phyloP scores from a whole-genome alignment of 2,797 vertebrate genomes.

The Sarcophilus harrisii region DNA sequence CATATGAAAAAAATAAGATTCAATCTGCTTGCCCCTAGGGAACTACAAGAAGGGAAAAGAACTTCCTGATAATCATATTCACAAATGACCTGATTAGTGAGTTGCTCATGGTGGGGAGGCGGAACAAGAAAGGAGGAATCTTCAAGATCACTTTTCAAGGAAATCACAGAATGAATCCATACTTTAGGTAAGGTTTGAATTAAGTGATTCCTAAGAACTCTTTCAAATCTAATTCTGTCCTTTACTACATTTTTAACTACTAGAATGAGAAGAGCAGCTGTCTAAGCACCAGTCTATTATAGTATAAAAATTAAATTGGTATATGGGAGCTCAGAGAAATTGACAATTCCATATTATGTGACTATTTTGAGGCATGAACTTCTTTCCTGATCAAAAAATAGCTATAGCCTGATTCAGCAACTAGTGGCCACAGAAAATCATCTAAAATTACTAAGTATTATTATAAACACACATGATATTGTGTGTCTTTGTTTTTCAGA shows the following conservation, averaged over 20 bases:
- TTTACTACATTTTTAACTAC: not conserved
- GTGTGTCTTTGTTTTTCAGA: not conserved
- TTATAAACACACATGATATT: slow-evolving; percentile 6
- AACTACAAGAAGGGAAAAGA: not conserved
- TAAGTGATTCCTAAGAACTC: not conserved
- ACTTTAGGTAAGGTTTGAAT: not conserved
- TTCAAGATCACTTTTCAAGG: not conserved
- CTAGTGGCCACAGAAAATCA: not conserved
- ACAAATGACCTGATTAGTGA: not conserved
- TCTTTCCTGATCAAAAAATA: slow-evolving; percentile 48
- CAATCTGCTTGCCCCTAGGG: not conserved
- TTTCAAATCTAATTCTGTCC: not conserved
- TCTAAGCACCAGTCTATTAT: not conserved
- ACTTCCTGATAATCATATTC: not conserved
- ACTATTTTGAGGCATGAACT: slow-evolving; percentile 30
- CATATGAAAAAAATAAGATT: not conserved
- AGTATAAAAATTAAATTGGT: slow-evolving; percentile 6
- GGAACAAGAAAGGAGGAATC: not conserved
- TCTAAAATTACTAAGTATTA: slow-evolving; percentile 32
- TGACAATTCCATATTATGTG: slow-evolving; percentile 25
- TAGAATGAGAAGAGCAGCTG: slow-evolving; percentile 22
- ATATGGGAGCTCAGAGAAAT: slow-evolving; percentile 26
- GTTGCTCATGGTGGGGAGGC: not conserved
- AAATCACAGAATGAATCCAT: not conserved
- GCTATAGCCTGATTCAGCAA: slow-evolving; percentile 42